Evolutionary conservation across 2,113 vertebrate genomes (phyloP).

Genomic region (Setophaga kirtlandii): DNA sequence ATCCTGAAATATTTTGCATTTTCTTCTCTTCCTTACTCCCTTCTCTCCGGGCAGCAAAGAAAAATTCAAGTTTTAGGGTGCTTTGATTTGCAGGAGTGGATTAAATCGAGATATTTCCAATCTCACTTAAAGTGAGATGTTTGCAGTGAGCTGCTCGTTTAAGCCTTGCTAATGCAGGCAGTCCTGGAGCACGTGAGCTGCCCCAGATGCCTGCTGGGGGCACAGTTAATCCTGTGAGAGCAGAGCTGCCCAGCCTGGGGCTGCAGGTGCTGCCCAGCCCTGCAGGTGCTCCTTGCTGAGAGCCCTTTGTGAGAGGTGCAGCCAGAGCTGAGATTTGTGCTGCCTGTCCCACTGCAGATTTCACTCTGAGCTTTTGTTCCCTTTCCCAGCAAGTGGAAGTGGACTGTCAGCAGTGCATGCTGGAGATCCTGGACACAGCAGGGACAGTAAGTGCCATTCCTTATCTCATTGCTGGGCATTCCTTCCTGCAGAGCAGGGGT

Average conservation of each 20-base stretch:
- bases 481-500: background rate
- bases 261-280: background rate
- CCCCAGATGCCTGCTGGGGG: background rate
- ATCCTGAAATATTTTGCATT: background rate
- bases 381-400: conserved; percentile 95
- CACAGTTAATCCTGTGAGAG: background rate
- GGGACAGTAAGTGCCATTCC: conserved; percentile 88
- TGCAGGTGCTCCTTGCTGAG: background rate
- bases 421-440: conserved; percentile 98
- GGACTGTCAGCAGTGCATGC: conserved; percentile 98
- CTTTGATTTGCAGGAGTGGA: background rate
- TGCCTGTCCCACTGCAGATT: background rate
- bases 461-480: background rate
- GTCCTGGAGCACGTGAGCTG: background rate
- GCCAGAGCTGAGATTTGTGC: background rate
- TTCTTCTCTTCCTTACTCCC: background rate
- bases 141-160: background rate
- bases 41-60: background rate
- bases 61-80: background rate
- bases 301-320: background rate
- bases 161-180: background rate
- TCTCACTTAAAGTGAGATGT: background rate
- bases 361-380: background rate
- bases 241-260: background rate
- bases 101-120: background rate